A percentile compares a stretch with the other conserved stretches of the same genome.
Evolutionary conservation across 2,113 vertebrate species (phyloP).

Genomic region (Smithornis capensis): DNA sequence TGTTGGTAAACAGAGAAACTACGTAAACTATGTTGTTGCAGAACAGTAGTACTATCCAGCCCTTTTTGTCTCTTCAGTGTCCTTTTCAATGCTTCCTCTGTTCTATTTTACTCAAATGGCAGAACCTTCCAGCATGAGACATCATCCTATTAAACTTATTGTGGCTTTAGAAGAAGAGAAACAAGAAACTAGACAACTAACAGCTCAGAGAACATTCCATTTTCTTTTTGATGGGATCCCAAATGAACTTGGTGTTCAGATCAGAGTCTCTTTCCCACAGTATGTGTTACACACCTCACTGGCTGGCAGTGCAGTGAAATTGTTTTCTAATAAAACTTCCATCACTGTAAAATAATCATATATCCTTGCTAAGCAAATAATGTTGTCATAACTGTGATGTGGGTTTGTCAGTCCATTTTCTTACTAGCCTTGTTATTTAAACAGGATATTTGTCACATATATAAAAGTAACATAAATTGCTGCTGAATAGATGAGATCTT

Average conservation of each 20-base stretch:
- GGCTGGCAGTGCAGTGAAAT: not conserved
- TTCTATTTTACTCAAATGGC: not conserved
- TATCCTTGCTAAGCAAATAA: not conserved
- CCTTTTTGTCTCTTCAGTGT: not conserved
- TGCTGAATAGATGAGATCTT: constrained; percentile 6
- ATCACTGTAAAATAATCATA: not conserved
- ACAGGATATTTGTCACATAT: constrained; percentile 5
- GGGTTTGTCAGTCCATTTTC: constrained; percentile 2
- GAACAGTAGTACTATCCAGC: not conserved
- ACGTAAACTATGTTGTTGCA: not conserved
- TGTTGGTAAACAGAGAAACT: not conserved
- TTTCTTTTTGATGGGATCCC: not conserved
- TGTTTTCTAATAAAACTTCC: not conserved
- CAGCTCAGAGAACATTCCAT: not conserved
- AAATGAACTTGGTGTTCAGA: not conserved
- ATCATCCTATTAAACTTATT: not conserved
- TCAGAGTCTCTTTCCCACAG: not conserved
- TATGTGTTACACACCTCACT: not conserved
- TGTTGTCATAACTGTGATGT: not conserved
- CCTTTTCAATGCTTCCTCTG: not conserved
- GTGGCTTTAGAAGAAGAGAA: not conserved
- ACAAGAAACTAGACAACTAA: not conserved
- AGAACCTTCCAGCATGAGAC: not conserved
- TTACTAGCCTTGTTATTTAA: not conserved
- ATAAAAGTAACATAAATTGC: not conserved